Evolutionary conservation across 2,797 vertebrate genomes (phyloP), one percentile per base, ranked within the genome.

Genomic region (Chelmon rostratus): DNA sequence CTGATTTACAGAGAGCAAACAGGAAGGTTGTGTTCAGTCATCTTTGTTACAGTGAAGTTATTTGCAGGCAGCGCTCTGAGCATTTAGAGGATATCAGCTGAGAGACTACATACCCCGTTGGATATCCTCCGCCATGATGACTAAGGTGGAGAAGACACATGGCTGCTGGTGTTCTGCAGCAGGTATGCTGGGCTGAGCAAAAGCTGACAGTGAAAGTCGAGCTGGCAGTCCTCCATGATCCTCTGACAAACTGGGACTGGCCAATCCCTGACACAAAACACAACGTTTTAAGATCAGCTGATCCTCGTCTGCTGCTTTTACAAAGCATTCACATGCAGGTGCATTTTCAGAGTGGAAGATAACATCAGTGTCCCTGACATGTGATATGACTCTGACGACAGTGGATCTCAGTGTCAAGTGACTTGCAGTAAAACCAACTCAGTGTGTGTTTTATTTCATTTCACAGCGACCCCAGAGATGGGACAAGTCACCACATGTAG

Each of bases 81-180:
- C 7, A 54, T 53, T 40, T 53, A 35, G 49, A 19, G 19, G 23
- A 23, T n/a, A 40, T 64, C 54, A 64, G 37, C 52, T 40, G 46
- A 44, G 53, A 42, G n/a, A 62, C 19, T 25, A 88, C 96, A 95
- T 93, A 97, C 97, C 97, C 93, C 95, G 95, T 76, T 97, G 95
- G 91, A 97, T 97, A 93, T 98, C 97, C 85, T 97, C 96, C 87
- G 94, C 96, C 94, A 98, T 97, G 90, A 98, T 94, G 84, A 96
- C 95, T 53, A 97, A 94, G 83, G 97, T 97, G 82, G 97, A 98
- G 93, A 91, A 46, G 96, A 97, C 87, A 97, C 96, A 89, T 97
- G 98, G 96, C 97, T 96, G 44, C 97, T 96, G 64, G 96, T 97
- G 94, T 98, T 98, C 94, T 97, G 97, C 87, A 97, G 96, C 85